phyloP scores from a whole-genome alignment of 2,797 vertebrate genomes.

The Meriones psammophilus region DNA sequence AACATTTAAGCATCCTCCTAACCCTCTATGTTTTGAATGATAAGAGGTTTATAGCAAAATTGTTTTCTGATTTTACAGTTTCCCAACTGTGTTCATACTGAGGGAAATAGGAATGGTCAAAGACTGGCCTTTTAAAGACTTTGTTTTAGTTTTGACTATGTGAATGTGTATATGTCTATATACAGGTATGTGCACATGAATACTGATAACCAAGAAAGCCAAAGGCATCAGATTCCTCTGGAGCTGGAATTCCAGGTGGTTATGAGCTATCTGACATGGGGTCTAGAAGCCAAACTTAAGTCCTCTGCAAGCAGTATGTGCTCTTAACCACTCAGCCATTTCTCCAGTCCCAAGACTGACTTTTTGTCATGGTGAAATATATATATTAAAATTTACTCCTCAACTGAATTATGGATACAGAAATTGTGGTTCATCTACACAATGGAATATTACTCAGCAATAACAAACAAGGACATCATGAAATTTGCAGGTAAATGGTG shows the following conservation, averaged over 20 bases:
- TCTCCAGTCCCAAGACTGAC: background rate
- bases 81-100: background rate
- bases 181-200: too few species aligned
- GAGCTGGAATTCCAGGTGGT: background rate
- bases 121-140: too few species aligned
- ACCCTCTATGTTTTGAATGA: background rate
- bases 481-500: too few species aligned
- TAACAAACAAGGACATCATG: too few species aligned
- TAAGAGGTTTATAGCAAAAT: constrained; percentile 9
- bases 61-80: constrained; percentile 23
- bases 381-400: background rate
- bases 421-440: too few species aligned
- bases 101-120: background rate
- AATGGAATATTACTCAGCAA: too few species aligned
- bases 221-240: too few species aligned
- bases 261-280: background rate
- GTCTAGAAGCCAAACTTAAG: background rate
- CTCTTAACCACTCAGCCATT: background rate
- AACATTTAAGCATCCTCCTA: background rate
- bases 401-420: too few species aligned
- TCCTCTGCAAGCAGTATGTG: background rate
- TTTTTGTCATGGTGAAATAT: background rate
- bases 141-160: too few species aligned
- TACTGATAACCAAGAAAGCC: too few species aligned
- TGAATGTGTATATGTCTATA: too few species aligned